These are phyloP conservation scores for Piprites chloris DNA, from an alignment of 2,113 vertebrate species.

Conservation along the genomic window DNA sequence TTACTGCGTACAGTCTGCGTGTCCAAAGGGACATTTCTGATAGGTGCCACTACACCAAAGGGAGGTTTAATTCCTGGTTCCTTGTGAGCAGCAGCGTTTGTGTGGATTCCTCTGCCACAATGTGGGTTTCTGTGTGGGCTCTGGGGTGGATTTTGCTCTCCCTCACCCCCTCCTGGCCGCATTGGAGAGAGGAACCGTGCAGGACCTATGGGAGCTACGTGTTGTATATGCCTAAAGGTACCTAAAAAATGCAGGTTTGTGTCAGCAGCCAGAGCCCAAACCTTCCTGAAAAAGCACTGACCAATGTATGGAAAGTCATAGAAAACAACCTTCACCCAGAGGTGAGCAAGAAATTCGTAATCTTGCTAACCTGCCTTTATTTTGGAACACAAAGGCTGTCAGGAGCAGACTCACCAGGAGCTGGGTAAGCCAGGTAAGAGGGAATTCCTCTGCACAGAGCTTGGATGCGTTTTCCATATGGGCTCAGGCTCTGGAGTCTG, in stretches of 20 bases:
- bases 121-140: not conserved
- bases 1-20: not conserved
- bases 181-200: not conserved
- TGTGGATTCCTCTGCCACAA: not conserved
- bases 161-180: not conserved
- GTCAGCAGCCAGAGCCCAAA: not conserved
- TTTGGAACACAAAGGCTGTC: not conserved
- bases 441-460: constrained; percentile 60
- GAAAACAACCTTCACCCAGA: not conserved
- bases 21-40: not conserved
- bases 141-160: not conserved
- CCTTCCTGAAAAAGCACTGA: rapidly evolving
- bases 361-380: not conserved
- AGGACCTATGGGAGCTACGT: not conserved
- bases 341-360: not conserved
- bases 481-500: not conserved
- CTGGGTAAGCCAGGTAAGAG: constrained; percentile 57
- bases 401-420: not conserved
- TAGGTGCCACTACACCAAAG: not conserved
- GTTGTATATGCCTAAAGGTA: not conserved
- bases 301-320: not conserved
- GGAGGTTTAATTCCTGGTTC: not conserved
- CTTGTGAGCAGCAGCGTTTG: not conserved
- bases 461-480: constrained; percentile 18
- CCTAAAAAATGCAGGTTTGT: no score